Evolutionary conservation across 1,140 invertebrate species (phyloP).

Genomic region (Drosophila suzukii): DNA sequence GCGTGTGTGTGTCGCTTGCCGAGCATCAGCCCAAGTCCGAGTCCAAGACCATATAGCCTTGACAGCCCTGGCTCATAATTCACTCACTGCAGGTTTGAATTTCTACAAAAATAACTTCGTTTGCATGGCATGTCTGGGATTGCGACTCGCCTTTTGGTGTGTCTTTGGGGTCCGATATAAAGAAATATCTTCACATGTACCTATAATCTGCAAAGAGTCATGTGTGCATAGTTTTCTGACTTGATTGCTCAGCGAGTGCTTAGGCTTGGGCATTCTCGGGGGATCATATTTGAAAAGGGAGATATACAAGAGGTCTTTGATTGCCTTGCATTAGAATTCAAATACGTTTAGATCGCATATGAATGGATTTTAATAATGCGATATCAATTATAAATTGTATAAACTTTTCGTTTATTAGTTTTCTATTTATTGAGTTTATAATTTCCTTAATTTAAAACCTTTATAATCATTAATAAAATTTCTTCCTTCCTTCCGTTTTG

Average conservation of each 20-base stretch:
- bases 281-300: slow-evolving; percentile 18
- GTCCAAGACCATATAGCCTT: slow-evolving; percentile 52
- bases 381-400: no score
- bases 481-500: background rate
- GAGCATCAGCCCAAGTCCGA: slow-evolving; percentile 45
- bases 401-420: no score
- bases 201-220: slow-evolving; percentile 46
- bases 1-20: slow-evolving; percentile 71
- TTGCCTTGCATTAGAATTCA: background rate
- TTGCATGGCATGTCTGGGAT: slow-evolving; percentile 64
- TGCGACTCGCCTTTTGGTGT: slow-evolving; percentile 31
- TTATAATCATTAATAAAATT: background rate
- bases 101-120: slow-evolving; percentile 80
- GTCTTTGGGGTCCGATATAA: slow-evolving; percentile 21
- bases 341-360: background rate
- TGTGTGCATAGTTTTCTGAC: slow-evolving; percentile 41
- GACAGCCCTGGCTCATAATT: slow-evolving; percentile 77
- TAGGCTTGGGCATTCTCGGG: slow-evolving; percentile 11
- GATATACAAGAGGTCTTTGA: background rate
- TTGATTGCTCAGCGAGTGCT: slow-evolving; percentile 55
- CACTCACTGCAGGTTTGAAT: slow-evolving; percentile 82
- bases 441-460: background rate
- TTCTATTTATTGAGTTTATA: no score
- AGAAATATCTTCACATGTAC: slow-evolving; percentile 34
- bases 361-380: no score